Evolutionary conservation across 2,113 vertebrate species (phyloP), one percentile per base, ranked within the genome.

Genomic region (Trichomycterus rosablanca): DNA sequence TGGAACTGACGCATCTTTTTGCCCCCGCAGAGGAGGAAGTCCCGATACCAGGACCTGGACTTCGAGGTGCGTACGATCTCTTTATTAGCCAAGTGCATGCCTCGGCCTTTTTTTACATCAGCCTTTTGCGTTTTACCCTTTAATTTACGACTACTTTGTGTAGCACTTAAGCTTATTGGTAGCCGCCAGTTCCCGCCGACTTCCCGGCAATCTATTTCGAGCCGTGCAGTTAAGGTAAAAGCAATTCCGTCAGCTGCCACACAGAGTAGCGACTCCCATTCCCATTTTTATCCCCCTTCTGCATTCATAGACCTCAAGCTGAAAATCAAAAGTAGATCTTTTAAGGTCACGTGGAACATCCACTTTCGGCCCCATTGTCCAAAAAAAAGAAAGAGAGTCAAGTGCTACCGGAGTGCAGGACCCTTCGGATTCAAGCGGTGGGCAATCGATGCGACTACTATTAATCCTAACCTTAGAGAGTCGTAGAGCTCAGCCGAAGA

Each of bases 31-130:
- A 98, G 96, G 93, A 91, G 95, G 89, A 99, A 99, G 86, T 97
- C 96, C 64, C 84, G 95, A 77, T 99, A 99, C 83, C 95, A 93
- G 71, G 96, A 99, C 87, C 87, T 99, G 87, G 96, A 99, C 90
- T 99, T 99, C 84, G 95, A 99, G 94, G 96, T 99, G 91, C 84
- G 95, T 94, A 67, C 67, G 60, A 59, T 19, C 34, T 59, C 15
- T 10, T 28, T 28, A 32, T 43, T 68, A 44, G 34, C 16, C 3
- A 46, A 60, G 45, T 59, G 66, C 77, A 81, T 80, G 74, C 70
- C 67, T 77, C 54, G 42, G 71, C 50, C 63, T 74, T 81, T 73
- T 71, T 30, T 74, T 67, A 74, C 74, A 63, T 67, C 68, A 71
- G 74, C 43, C 70, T 61, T 75, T 81, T 82, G 74, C 78, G 78